A percentile compares a stretch with the other conserved stretches of the same genome.
Conservation (phyloP, 2,113 vertebrate genomes). For the Chamaetylas fuelleborni region DNA sequence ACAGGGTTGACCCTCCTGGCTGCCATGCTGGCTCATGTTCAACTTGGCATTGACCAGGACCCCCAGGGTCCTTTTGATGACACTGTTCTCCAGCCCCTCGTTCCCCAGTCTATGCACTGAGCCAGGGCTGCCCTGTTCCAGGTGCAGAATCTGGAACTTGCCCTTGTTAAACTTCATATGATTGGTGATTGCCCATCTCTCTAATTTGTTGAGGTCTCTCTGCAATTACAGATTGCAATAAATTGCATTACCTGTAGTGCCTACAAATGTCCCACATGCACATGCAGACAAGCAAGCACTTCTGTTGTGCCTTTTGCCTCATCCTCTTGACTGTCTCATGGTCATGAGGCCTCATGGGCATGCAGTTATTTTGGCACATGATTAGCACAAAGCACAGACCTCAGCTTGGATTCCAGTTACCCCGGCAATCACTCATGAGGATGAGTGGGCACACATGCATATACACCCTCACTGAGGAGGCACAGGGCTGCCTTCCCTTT, state of each 20-base stretch:
- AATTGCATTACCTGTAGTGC: not conserved
- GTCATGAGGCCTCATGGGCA: not conserved
- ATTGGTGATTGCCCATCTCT: not conserved
- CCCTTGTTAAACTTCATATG: not conserved
- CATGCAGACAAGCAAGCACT: not conserved
- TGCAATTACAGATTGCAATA: not conserved
- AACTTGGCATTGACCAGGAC: fast-evolving
- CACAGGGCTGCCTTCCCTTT: not conserved
- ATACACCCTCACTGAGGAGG: no score
- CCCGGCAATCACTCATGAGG: not conserved
- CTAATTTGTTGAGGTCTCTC: not conserved
- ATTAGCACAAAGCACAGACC: not conserved
- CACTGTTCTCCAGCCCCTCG: not conserved
- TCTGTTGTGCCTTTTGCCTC: not conserved
- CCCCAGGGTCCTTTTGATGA: not conserved
- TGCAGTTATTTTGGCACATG: not conserved
- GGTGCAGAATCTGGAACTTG: not conserved
- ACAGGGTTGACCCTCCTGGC: not conserved
- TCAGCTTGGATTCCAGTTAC: not conserved
- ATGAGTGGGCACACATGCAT: no score
- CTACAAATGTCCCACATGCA: not conserved
- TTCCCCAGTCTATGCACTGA: not conserved
- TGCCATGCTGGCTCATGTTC: not conserved
- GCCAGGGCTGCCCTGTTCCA: not conserved
- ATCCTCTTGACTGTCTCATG: not conserved